phyloP scores from a whole-genome alignment of 2,113 vertebrate species.

The Eurystomus gularis region DNA sequence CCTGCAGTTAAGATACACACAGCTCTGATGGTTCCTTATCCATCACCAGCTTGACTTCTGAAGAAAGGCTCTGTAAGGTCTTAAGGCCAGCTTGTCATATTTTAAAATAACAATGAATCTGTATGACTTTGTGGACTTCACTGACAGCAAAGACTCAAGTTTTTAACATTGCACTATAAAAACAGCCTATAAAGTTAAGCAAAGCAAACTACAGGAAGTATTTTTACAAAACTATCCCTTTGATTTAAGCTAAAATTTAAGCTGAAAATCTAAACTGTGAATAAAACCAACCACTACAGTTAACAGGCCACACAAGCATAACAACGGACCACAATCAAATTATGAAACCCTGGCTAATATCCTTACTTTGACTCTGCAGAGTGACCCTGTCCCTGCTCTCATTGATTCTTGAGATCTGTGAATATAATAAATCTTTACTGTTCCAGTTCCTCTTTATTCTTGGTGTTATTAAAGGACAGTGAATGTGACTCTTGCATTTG shows the following conservation, averaged over 20 bases:
- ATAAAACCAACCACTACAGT: neutral
- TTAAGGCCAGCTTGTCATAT: conserved; percentile 45
- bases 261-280: conserved; percentile 21
- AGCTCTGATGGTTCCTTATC: conserved; percentile 46
- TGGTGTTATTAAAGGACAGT: neutral
- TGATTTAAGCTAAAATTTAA: conserved; percentile 28
- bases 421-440: conserved; percentile 16
- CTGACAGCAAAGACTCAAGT: conserved; percentile 37
- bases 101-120: conserved; percentile 53
- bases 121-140: conserved; percentile 37
- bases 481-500: neutral
- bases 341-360: neutral
- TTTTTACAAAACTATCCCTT: conserved; percentile 20
- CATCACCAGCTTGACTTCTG: conserved; percentile 52
- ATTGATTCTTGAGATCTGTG: conserved; percentile 5
- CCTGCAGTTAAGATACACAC: conserved; percentile 51
- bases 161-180: conserved; percentile 41
- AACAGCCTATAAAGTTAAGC: conserved; percentile 46
- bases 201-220: conserved; percentile 46
- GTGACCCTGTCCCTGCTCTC: neutral
- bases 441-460: conserved; percentile 20
- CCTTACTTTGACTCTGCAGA: neutral
- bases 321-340: neutral
- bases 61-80: conserved; percentile 54
- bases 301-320: neutral